Percentiles rank a stretch among this genome's conserved stretches.
These are phyloP conservation scores for Ennomos quercinarius DNA, from an alignment of 2,888 invertebrate genomes.

Conservation along the genomic window DNA sequence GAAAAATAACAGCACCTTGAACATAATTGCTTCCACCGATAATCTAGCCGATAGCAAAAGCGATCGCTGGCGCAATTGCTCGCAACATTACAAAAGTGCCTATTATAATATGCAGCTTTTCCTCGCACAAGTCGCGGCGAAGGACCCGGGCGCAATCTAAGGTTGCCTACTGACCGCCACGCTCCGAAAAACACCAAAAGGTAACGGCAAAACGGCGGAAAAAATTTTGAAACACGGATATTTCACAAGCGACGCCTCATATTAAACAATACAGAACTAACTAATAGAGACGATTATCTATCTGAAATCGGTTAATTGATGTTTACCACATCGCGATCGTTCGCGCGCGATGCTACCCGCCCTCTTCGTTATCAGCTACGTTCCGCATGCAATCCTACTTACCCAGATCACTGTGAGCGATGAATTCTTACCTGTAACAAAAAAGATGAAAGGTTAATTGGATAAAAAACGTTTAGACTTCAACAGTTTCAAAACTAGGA, in stretches of 20 bases:
- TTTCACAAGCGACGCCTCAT: conserved; percentile 79
- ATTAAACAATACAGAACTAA: conserved; percentile 83
- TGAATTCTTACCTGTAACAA: conserved; percentile 76
- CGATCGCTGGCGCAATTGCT: conserved; percentile 55
- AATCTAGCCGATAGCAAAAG: conserved; percentile 60
- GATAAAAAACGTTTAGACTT: conserved; percentile 26
- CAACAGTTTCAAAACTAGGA: too few species aligned
- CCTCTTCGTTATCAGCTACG: conserved; percentile 48
- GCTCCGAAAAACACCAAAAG: conserved; percentile 84
- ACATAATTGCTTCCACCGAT: conserved; percentile 55
- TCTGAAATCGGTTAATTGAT: conserved; percentile 80
- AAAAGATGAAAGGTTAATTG: conserved; percentile 45
- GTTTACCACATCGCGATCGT: conserved; percentile 69
- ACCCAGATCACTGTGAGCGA: conserved; percentile 49
- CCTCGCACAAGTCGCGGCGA: conserved; percentile 72
- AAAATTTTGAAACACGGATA: conserved; percentile 74
- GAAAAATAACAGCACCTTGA: conserved; percentile 54
- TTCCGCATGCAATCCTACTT: conserved; percentile 51
- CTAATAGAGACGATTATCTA: conserved; percentile 80
- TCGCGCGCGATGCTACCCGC: conserved; percentile 47
- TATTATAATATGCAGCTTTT: conserved; percentile 80
- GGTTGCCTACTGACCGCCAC: conserved; percentile 84
- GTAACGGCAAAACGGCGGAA: conserved; percentile 80
- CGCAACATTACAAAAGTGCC: conserved; percentile 68
- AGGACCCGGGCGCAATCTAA: conserved; percentile 82